Evolutionary conservation across 2,888 invertebrate species (phyloP).

Genomic region (Agriopis marginaria): DNA sequence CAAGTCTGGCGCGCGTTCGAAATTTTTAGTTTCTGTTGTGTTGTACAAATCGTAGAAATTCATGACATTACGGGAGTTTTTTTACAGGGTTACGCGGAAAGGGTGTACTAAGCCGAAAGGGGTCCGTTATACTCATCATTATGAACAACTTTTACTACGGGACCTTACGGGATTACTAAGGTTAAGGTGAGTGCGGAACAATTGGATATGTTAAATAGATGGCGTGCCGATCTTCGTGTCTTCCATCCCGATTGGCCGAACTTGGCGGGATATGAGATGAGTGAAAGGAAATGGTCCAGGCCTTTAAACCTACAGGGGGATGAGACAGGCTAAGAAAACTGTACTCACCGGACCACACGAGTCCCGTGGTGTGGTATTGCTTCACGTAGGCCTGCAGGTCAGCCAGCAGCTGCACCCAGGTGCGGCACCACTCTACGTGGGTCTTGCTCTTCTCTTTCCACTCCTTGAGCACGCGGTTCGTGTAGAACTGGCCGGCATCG

Average conservation of each 20-base stretch:
- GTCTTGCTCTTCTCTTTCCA: constrained; percentile 97
- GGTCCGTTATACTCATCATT: no score
- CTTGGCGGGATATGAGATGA: no score
- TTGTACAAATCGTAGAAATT: neutral
- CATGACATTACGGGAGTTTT: neutral
- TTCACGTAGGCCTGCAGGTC: constrained; percentile 97
- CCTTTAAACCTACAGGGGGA: no score
- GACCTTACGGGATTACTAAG: no score
- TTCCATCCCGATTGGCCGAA: no score
- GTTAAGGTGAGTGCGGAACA: neutral
- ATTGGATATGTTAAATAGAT: no score
- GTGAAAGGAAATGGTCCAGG: no score
- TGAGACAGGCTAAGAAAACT: no score
- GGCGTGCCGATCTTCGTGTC: no score
- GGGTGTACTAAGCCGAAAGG: no score
- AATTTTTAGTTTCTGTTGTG: neutral
- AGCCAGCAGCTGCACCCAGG: constrained; percentile 95
- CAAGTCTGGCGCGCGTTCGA: neutral
- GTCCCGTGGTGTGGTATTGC: constrained; percentile 97
- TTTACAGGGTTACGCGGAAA: no score
- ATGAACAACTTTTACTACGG: no score
- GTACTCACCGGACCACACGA: constrained; percentile 94
- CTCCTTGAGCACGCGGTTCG: constrained; percentile 98
- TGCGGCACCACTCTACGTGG: constrained; percentile 98
- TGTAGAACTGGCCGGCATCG: constrained; percentile 99